Evolutionary conservation across 2,797 vertebrate genomes (phyloP).

Genomic region (Merluccius polli): DNA sequence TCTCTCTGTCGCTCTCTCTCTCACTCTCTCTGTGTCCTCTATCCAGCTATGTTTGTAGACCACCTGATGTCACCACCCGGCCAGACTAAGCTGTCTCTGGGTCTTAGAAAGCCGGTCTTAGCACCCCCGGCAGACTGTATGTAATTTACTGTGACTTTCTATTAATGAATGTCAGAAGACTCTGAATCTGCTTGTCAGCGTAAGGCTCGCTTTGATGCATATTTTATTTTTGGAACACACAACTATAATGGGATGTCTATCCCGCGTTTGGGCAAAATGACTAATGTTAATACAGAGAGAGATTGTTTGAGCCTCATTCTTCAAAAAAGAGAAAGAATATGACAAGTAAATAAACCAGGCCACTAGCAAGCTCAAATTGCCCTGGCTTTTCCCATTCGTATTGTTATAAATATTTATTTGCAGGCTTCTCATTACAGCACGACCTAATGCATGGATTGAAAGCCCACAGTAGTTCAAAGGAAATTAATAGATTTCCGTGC

Average conservation of each 20-base stretch:
- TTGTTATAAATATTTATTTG: slow-evolving; percentile 52
- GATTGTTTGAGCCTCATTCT: slow-evolving; percentile 45
- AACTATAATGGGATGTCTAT: slow-evolving; percentile 71
- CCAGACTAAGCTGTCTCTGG: slow-evolving; percentile 62
- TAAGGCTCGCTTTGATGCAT: slow-evolving; percentile 56
- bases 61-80: slow-evolving; percentile 51
- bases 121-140: slow-evolving; percentile 44
- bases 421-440: slow-evolving; percentile 40
- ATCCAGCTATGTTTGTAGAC: slow-evolving; percentile 32
- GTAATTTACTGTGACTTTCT: slow-evolving; percentile 66
- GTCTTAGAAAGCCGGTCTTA: slow-evolving; percentile 65
- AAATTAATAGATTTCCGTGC: slow-evolving; percentile 51
- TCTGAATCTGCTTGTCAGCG: slow-evolving; percentile 65
- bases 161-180: slow-evolving; percentile 65
- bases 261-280: slow-evolving; percentile 56
- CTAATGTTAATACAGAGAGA: slow-evolving; percentile 52
- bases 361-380: slow-evolving; percentile 29
- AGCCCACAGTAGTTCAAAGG: slow-evolving; percentile 46
- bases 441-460: slow-evolving; percentile 44
- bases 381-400: too few relatives aligned
- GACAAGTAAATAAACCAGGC: slow-evolving; percentile 37
- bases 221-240: slow-evolving; percentile 29
- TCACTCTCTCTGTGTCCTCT: slow-evolving; percentile 20
- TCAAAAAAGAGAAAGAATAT: slow-evolving; percentile 38
- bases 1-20: too few relatives aligned